Conservation (phyloP, 1,140 invertebrate genomes). For the Chrysopa pallens region DNA sequence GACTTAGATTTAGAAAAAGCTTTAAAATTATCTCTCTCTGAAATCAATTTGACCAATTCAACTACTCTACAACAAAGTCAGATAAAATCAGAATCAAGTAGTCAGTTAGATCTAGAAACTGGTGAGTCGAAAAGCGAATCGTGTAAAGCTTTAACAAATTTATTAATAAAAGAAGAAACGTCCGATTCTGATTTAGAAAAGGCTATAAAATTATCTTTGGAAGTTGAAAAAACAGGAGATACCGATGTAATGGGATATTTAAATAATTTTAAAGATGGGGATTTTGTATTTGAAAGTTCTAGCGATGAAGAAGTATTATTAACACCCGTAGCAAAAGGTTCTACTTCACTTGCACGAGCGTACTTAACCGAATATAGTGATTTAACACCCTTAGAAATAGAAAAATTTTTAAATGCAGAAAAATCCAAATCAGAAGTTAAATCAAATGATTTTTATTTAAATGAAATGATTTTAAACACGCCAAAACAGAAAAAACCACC, state of each 20-base stretch:
- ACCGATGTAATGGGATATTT: slow-evolving; percentile 4
- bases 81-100: no score
- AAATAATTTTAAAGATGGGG: slow-evolving; percentile 10
- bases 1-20: no score
- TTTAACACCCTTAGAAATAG: slow-evolving; percentile 49
- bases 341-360: slow-evolving; percentile 29
- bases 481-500: not conserved
- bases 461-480: not conserved
- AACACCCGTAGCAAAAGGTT: slow-evolving; percentile 19
- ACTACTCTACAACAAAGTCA: no score
- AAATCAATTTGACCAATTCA: no score
- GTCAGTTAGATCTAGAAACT: no score
- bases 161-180: no score
- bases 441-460: not conserved
- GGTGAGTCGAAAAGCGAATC: no score
- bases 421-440: slow-evolving; percentile 8
- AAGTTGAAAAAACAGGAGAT: no score
- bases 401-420: slow-evolving; percentile 28
- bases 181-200: no score
- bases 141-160: no score
- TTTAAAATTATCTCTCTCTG: no score
- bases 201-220: no score
- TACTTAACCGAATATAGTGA: slow-evolving; percentile 60
- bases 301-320: slow-evolving; percentile 13
- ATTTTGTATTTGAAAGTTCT: slow-evolving; percentile 20